A percentile compares a stretch with the other conserved stretches of the same genome.
These are phyloP conservation scores for Hippoglossus stenolepis DNA, from an alignment of 2,113 vertebrate species.

Conservation along the genomic window DNA sequence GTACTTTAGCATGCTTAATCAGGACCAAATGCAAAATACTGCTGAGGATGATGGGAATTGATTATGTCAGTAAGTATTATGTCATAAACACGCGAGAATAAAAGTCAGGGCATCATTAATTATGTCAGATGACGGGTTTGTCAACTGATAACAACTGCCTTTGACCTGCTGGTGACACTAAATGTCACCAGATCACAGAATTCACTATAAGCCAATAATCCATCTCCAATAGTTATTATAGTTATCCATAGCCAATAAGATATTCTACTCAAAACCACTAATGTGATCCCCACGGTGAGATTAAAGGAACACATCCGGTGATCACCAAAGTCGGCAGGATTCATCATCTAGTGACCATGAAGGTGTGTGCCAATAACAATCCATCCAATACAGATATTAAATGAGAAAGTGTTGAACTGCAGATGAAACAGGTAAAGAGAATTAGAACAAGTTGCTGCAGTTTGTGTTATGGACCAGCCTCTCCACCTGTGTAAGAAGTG, in stretches of 20 bases:
- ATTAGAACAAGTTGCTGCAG: not conserved
- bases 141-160: not conserved
- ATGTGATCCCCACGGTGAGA: not conserved
- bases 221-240: not conserved
- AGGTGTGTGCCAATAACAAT: too few species aligned
- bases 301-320: not conserved
- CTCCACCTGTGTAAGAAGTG: not conserved
- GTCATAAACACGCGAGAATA: not conserved
- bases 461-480: not conserved
- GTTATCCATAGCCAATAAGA: too few species aligned
- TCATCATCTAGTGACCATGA: too few species aligned
- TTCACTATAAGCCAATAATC: not conserved
- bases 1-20: too few species aligned
- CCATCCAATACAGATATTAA: too few species aligned
- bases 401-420: not conserved
- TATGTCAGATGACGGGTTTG: too few species aligned
- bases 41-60: not conserved
- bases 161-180: not conserved
- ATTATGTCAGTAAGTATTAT: not conserved
- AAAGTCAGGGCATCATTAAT: not conserved
- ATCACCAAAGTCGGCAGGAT: too few species aligned
- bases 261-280: not conserved
- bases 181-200: not conserved
- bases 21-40: not conserved
- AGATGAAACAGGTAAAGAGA: not conserved